Percentiles rank a stretch among this genome's conserved stretches.
These are phyloP conservation scores for Grantiella picta DNA, from an alignment of 2,113 vertebrate species.

Conservation along the genomic window DNA sequence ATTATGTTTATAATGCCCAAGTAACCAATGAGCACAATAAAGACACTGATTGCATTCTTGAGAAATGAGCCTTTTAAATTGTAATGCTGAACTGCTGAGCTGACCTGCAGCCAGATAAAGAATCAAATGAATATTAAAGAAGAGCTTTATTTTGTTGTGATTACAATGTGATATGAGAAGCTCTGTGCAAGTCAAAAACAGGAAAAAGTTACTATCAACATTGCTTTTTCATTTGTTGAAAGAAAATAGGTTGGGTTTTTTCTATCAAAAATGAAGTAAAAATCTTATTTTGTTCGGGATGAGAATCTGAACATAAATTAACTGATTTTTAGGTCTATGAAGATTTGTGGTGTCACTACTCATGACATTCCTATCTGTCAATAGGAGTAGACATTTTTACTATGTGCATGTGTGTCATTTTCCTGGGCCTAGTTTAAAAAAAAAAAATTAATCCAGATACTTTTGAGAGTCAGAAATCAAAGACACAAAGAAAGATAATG, in stretches of 20 bases:
- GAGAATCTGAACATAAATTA: not conserved
- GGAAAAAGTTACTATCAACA: not conserved
- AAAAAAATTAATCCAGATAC: not conserved
- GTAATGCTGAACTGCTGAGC: not conserved
- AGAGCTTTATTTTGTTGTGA: not conserved
- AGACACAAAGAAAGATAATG: not conserved
- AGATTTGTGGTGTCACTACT: not conserved
- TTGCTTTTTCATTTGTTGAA: not conserved
- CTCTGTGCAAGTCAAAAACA: not conserved
- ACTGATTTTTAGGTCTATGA: not conserved
- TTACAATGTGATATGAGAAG: not conserved
- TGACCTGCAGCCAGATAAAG: not conserved
- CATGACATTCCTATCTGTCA: not conserved
- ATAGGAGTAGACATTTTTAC: not conserved
- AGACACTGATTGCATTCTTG: slow-evolving; percentile 8
- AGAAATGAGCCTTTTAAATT: slow-evolving; percentile 27
- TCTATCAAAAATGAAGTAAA: not conserved
- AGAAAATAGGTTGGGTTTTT: not conserved
- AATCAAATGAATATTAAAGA: not conserved
- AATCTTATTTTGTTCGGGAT: not conserved
- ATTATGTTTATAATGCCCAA: not conserved
- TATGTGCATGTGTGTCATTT: not conserved
- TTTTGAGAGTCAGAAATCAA: not conserved
- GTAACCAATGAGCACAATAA: not conserved
- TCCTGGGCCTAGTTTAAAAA: not conserved